Conservation (phyloP, 2,888 invertebrate species). For the Zonitis immaculata region DNA sequence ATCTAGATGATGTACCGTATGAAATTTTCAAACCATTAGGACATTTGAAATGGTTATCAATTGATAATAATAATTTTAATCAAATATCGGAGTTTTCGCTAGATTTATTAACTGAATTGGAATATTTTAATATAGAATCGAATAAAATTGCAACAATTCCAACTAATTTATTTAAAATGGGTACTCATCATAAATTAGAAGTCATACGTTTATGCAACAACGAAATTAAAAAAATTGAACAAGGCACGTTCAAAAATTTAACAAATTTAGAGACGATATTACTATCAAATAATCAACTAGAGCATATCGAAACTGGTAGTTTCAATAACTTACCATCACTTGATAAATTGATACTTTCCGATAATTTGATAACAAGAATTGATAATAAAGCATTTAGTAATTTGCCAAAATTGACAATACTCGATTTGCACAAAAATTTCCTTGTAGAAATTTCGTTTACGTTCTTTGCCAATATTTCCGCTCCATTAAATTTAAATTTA, state of each 20-base stretch:
- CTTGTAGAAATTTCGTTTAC: slow-evolving; percentile 64
- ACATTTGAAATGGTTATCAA: slow-evolving; percentile 74
- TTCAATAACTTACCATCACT: slow-evolving; percentile 75
- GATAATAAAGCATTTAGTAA: slow-evolving; percentile 70
- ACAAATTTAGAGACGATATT: slow-evolving; percentile 72
- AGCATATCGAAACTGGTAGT: slow-evolving; percentile 63
- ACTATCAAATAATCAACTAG: slow-evolving; percentile 73
- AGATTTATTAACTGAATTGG: slow-evolving; percentile 62
- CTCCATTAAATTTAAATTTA: slow-evolving; percentile 69
- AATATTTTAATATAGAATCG: slow-evolving; percentile 81
- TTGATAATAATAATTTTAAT: slow-evolving; percentile 84
- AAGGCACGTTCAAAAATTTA: slow-evolving; percentile 67
- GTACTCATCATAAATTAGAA: slow-evolving; percentile 65
- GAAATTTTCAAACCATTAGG: slow-evolving; percentile 69
- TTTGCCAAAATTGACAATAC: slow-evolving; percentile 67
- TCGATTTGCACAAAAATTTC: slow-evolving; percentile 78
- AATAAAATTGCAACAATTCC: slow-evolving; percentile 73
- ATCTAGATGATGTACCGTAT: slow-evolving; percentile 72
- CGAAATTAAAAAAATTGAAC: slow-evolving; percentile 63
- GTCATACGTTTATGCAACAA: slow-evolving; percentile 82
- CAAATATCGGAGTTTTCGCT: slow-evolving; percentile 67
- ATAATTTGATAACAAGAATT: slow-evolving; percentile 72
- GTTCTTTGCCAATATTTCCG: slow-evolving; percentile 65
- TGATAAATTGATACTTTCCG: slow-evolving; percentile 75
- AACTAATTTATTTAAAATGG: slow-evolving; percentile 62